Base-by-base conservation (phyloP, 2,888 invertebrate genomes). In the Helleia helle region DNA sequence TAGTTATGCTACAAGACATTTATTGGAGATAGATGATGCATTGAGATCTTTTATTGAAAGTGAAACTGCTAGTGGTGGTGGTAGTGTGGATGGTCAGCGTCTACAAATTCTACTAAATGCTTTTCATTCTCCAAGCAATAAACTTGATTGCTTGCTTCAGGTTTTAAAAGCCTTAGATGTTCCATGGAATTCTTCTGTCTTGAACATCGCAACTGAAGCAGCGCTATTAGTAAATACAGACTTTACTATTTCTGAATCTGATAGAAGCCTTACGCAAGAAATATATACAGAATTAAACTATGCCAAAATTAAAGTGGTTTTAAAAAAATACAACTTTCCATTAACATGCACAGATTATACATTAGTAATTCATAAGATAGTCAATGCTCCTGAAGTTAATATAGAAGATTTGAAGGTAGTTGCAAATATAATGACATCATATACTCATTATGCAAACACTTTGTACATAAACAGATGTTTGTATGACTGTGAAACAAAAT, bases 321-420 rank as follows among this genome's bases (percentile, higher is more conserved):
- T 84, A 30, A 84, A 80, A 51, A 84, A 84, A 57, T 79, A 84
- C 53, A 81, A 83, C 54, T 77, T 77, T 56, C 72, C 80, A 26
- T 52, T 74, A 47, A 63, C 64, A 41, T 79, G 70, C 51, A 73
- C 65, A 29, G 77, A 83, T 55, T 83, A 79, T 41, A 63, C 55
- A 47, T 51, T 74, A 44, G 72, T 84, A 15, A 59, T 84, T 25
- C 71, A 80, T 49, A 84, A 79, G 59, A 57, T 84, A 48, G 59
- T 75, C 12, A 65, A 62, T 50, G 52, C 58, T 12, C 25, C 69
- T 38, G 47, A 49, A 29, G 65, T 81, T 31, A 68, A 80, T 54
- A 53, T 80, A 43, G 55, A 67, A 48, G 84, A 84, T 52, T 56
- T 84, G 36, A 72, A 68, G 58, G 54, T 67, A 24, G 61, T 84